Evolutionary conservation across 2,888 invertebrate genomes (phyloP).

Genomic region (Colostygia pectinataria): DNA sequence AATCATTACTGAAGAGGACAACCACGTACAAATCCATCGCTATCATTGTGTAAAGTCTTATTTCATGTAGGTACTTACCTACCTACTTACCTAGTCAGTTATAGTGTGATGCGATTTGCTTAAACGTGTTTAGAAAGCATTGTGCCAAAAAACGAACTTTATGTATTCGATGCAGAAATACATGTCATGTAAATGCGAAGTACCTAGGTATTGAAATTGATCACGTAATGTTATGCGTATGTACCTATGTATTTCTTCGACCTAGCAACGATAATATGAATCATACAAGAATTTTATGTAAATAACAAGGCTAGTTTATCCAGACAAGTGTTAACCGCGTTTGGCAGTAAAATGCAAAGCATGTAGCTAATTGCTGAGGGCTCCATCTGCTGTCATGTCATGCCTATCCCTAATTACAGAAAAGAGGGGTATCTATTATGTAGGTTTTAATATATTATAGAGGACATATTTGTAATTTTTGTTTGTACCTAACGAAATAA

Average conservation of each 20-base stretch:
- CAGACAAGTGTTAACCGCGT: slow-evolving; percentile 2
- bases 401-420: no score
- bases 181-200: neutral
- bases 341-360: neutral
- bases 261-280: slow-evolving; percentile 3
- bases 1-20: slow-evolving; percentile 1
- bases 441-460: no score
- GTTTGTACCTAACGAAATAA: no score
- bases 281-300: neutral
- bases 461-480: no score
- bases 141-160: slow-evolving; percentile 14
- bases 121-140: slow-evolving; percentile 5
- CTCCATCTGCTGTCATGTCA: neutral
- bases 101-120: no score
- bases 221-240: slow-evolving; percentile 12
- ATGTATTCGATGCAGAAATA: slow-evolving; percentile 15
- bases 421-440: no score
- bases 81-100: no score
- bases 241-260: slow-evolving; percentile 5
- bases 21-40: slow-evolving; percentile 8
- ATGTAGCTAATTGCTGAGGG: neutral
- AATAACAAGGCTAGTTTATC: slow-evolving; percentile 10
- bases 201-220: neutral
- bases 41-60: neutral
- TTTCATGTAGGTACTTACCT: neutral